These are phyloP conservation scores for Cantharis rufa DNA, from an alignment of 2,888 invertebrate genomes.

Conservation along the genomic window DNA sequence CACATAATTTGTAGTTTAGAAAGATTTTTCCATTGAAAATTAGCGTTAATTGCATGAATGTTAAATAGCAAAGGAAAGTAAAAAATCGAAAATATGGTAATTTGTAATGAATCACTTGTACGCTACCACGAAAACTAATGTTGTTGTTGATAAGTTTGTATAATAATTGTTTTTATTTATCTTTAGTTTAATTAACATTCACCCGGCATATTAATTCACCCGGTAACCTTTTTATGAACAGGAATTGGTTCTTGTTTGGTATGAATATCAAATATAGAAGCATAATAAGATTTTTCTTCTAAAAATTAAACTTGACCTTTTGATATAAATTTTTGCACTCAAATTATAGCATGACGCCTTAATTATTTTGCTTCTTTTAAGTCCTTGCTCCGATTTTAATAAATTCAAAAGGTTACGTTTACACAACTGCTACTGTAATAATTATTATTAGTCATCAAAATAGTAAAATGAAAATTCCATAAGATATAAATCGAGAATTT, in stretches of 20 bases:
- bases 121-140: neutral
- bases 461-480: neutral
- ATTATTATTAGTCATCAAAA: neutral
- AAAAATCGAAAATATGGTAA: conserved; percentile 4
- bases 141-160: neutral
- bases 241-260: neutral
- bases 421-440: neutral
- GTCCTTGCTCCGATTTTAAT: neutral
- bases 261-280: neutral
- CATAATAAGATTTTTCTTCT: neutral
- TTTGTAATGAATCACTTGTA: neutral
- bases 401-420: neutral
- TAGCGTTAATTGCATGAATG: neutral
- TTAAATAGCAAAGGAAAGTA: neutral
- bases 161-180: neutral
- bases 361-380: neutral
- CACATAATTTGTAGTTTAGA: neutral
- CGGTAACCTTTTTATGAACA: conserved; percentile 7
- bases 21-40: neutral
- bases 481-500: neutral
- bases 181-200: neutral
- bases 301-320: neutral
- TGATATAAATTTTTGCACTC: neutral
- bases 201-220: conserved; percentile 1
- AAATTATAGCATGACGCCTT: neutral